These are phyloP conservation scores for Scomber scombrus DNA, from an alignment of 2,113 vertebrate genomes.

Conservation along the genomic window DNA sequence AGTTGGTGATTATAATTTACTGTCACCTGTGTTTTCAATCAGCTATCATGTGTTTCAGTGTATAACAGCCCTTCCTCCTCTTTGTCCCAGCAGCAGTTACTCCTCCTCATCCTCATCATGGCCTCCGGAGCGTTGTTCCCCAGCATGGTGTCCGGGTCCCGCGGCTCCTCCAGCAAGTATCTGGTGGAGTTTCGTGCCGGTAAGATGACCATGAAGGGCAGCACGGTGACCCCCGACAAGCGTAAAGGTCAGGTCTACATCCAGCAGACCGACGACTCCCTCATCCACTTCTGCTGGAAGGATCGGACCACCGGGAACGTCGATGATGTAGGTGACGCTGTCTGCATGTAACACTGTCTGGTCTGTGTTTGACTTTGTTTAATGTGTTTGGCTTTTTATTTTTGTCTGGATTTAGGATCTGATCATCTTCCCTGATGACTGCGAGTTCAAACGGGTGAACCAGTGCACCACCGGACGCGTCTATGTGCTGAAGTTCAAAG, in stretches of 20 bases:
- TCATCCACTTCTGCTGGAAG: constrained; percentile 99
- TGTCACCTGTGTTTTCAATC: too few species aligned
- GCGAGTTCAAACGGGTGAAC: constrained; percentile 95
- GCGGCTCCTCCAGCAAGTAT: constrained; percentile 95
- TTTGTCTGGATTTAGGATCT: constrained; percentile 86
- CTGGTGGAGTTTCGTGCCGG: constrained; percentile 97
- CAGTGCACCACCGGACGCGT: constrained; percentile 97
- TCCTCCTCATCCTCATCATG: constrained; percentile 77
- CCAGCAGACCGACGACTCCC: constrained; percentile 97
- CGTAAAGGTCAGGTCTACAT: constrained; percentile 96
- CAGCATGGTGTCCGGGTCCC: constrained; percentile 93
- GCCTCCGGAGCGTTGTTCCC: constrained; percentile 96
- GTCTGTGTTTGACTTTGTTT: too few species aligned
- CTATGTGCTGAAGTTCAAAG: constrained; percentile 97
- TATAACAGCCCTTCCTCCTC: too few species aligned
- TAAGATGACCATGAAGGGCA: constrained; percentile 96
- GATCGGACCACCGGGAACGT: constrained; percentile 93
- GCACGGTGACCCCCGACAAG: constrained; percentile 95
- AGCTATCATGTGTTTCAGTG: too few species aligned
- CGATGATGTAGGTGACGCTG: constrained; percentile 89
- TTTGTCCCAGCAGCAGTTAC: too few species aligned
- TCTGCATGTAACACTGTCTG: too few species aligned
- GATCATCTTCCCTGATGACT: constrained; percentile 98
- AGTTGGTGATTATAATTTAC: too few species aligned
- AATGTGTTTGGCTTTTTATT: too few species aligned